Conservation (phyloP, 2,797 vertebrate species). For the Sphenopsis melanotis region DNA sequence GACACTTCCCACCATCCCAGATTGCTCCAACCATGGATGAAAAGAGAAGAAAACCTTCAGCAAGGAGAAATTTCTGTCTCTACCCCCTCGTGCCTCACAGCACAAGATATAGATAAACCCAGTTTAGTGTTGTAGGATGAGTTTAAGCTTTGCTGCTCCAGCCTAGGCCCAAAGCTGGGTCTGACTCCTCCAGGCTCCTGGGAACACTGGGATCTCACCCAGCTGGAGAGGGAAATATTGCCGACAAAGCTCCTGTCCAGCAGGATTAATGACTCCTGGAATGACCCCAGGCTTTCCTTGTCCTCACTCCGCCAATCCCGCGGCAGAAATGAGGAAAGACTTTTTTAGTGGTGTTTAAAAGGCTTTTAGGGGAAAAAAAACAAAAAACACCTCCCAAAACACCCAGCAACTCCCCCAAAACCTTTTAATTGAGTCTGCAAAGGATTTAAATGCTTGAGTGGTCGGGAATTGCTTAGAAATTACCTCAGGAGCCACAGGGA, state of each 20-base stretch:
- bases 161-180: not conserved
- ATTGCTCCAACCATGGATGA: accelerated
- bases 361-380: not conserved
- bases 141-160: not conserved
- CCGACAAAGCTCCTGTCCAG: slow-evolving; percentile 6
- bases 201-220: not conserved
- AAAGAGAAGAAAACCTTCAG: not conserved
- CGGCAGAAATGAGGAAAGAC: slow-evolving; percentile 10
- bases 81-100: not conserved
- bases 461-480: slow-evolving; percentile 27
- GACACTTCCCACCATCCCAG: not conserved
- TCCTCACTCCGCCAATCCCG: not conserved
- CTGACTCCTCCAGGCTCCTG: not conserved
- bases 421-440: slow-evolving; percentile 37
- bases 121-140: not conserved
- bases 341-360: slow-evolving; percentile 37
- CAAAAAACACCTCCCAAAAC: not conserved
- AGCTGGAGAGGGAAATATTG: slow-evolving; percentile 23
- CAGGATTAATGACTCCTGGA: slow-evolving; percentile 43
- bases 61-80: not conserved
- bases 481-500: not conserved
- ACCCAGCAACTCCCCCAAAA: not conserved
- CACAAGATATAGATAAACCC: not conserved
- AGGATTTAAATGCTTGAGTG: slow-evolving; percentile 41
- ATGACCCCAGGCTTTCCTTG: slow-evolving; percentile 25